A percentile compares a stretch with the other conserved stretches of the same genome.
Conservation (phyloP, 2,888 invertebrate genomes). For the Cantharis rustica region DNA sequence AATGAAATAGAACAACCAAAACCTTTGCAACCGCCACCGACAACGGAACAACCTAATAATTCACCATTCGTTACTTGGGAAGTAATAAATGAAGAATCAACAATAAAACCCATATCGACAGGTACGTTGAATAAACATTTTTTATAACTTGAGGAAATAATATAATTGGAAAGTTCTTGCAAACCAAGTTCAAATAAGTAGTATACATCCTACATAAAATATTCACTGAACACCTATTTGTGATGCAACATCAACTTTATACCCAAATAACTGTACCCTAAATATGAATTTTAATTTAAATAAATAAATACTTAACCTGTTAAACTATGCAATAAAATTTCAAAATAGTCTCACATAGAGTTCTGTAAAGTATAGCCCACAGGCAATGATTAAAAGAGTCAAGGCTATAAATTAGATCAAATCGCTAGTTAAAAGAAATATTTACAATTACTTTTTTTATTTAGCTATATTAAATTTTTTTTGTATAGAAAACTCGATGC, state of each 20-base stretch:
- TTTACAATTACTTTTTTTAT: background rate
- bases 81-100: constrained; percentile 15
- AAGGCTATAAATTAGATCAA: background rate
- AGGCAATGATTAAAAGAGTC: background rate
- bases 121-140: background rate
- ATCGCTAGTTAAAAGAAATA: background rate
- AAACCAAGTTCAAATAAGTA: background rate
- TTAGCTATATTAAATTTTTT: background rate
- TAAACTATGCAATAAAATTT: background rate
- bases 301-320: background rate
- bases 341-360: background rate
- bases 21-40: constrained; percentile 30
- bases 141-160: too few relatives aligned
- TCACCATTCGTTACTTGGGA: constrained; percentile 37
- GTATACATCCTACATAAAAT: background rate
- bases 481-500: constrained; percentile 61
- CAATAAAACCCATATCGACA: background rate
- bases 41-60: constrained; percentile 37
- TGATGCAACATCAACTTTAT: background rate
- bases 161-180: background rate
- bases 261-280: background rate
- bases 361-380: background rate
- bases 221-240: background rate
- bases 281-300: background rate
- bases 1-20: constrained; percentile 47